phyloP scores from a whole-genome alignment of 23 tunicate species.

The Trididemnum clinides region DNA sequence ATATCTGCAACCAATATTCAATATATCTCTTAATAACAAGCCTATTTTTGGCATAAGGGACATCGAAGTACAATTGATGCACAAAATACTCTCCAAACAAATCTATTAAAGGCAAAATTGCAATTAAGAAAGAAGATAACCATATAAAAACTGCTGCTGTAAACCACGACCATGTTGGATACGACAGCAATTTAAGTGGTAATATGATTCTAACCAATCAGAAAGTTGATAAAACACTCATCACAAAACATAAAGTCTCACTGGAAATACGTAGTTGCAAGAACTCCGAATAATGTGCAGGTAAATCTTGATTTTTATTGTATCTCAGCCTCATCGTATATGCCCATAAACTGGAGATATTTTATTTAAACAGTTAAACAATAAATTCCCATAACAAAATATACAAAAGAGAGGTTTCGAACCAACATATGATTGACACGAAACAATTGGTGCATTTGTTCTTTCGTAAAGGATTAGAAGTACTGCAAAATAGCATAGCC shows the following conservation, averaged over 20 bases:
- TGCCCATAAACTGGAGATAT: background rate
- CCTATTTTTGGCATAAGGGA: background rate
- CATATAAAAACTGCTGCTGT: background rate
- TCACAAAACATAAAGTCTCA: conserved; percentile 26
- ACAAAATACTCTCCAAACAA: conserved; percentile 6
- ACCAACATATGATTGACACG: background rate
- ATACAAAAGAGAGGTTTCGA: conserved; percentile 38
- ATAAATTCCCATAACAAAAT: conserved; percentile 54
- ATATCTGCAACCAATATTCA: conserved; percentile 1
- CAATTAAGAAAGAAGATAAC: background rate
- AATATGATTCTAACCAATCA: background rate
- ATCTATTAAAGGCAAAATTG: background rate
- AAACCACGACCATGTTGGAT: conserved; percentile 2
- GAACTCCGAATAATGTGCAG: background rate
- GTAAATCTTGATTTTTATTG: conserved; percentile 3
- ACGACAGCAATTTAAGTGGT: conserved; percentile 6
- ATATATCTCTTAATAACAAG: background rate
- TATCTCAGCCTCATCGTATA: conserved; percentile 6
- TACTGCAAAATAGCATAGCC: background rate
- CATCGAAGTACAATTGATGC: background rate
- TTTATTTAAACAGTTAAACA: conserved; percentile 3
- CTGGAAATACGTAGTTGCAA: conserved; percentile 29
- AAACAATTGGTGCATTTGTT: background rate
- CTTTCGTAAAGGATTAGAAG: background rate
- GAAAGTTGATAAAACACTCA: background rate